Base-by-base conservation (phyloP, 2,113 vertebrate genomes). In the Syngnathoides biaculeatus region DNA sequence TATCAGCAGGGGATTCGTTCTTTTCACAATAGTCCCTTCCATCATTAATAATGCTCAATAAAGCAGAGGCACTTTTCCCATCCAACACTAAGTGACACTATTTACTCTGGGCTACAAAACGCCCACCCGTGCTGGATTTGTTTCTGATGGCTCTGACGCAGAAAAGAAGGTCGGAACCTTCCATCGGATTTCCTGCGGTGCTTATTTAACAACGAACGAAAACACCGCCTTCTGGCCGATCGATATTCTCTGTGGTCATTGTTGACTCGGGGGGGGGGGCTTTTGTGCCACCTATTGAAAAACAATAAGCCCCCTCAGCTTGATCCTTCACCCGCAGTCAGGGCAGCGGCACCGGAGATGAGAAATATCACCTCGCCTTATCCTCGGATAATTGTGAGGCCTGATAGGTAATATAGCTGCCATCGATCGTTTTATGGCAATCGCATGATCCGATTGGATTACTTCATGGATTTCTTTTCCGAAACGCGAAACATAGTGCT, bases 191-290 rank as follows among this genome's bases (percentile, higher is more conserved):
- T 81, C 71, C 72, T 69, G 58, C 69, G 45, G 73, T 52, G 50
- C 67, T 86, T 86, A 86, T 79, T 77, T 87, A 86, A 79, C 64
- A 86, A 79, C 75, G 82, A 86, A 79, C 75, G 82, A 81, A 87
- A 87, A 80, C 70, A 72, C 67, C 55, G 74, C 86, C 60, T 81
- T 88, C 86, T 85, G 81, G 82, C 2, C 89, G 89, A 90, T 88
- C 71, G 45, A 62, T 77, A 79, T 42, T n/a, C 81, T 88, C 84
- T 85, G 79, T 85, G 78, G 84, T 85, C 71, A 79, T 79, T 85
- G 82, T 81, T 89, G 84, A 85, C 71, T 74, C 80, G 71, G 78
- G 73, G 77, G 71, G 78, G 73, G 77, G 19, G 48, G 27, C 77
- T 67, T 73, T 64, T 59, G 83, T 8, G 15, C 74, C 65, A 79